phyloP scores from a whole-genome alignment of 2,888 invertebrate species.

The Lampropteryx suffumata region DNA sequence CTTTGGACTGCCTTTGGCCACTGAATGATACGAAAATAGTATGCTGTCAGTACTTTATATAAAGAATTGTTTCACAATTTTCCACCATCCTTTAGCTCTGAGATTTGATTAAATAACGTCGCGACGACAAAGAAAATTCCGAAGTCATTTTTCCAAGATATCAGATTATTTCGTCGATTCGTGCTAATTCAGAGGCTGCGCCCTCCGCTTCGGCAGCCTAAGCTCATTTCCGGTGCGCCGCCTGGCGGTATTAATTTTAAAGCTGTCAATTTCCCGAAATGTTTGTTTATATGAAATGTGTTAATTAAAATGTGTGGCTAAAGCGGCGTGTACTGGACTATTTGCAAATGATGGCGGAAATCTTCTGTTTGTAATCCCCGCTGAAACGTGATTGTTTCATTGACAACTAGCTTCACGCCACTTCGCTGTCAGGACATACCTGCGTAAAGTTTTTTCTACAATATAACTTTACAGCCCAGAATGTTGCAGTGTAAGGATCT shows the following conservation, averaged over 20 bases:
- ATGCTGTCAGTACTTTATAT: too few relatives aligned
- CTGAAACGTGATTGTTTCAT: too few relatives aligned
- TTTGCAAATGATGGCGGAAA: conserved; percentile 3
- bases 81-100: neutral
- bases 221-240: conserved; percentile 87
- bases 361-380: neutral
- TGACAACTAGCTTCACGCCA: too few relatives aligned
- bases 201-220: conserved; percentile 65
- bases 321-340: conserved; percentile 27
- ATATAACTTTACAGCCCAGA: too few relatives aligned
- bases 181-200: conserved; percentile 62
- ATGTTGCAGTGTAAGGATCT: too few relatives aligned
- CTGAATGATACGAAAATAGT: too few relatives aligned
- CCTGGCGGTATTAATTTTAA: conserved; percentile 88
- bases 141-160: conserved; percentile 16
- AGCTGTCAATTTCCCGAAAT: conserved; percentile 49
- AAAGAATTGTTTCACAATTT: too few relatives aligned
- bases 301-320: conserved; percentile 37
- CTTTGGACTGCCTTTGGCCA: too few relatives aligned
- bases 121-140: conserved; percentile 9
- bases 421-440: too few relatives aligned
- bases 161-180: conserved; percentile 26
- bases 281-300: conserved; percentile 21
- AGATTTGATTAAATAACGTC: conserved; percentile 6
- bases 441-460: too few relatives aligned